These are phyloP conservation scores for Hypocryptadius cinnamomeus DNA, from an alignment of 2,113 vertebrate species.

Conservation along the genomic window DNA sequence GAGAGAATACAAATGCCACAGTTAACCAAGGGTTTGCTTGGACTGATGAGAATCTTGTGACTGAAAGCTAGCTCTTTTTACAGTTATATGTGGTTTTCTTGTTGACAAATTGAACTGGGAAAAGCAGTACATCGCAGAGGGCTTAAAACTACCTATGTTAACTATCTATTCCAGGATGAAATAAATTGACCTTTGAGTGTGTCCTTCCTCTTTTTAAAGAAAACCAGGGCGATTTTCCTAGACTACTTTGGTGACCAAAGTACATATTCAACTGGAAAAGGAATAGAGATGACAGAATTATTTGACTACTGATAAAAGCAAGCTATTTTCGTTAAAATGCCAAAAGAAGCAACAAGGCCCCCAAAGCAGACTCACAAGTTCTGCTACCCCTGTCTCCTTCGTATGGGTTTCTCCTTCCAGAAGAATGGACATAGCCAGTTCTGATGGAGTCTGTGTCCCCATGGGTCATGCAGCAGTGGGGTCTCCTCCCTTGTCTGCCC, in stretches of 20 bases:
- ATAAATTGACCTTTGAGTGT: neutral
- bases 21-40: neutral
- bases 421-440: neutral
- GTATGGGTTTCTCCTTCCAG: neutral
- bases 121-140: neutral
- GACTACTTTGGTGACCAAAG: neutral
- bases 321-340: neutral
- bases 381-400: neutral
- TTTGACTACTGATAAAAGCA: neutral
- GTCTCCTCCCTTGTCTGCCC: too few species aligned
- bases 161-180: neutral
- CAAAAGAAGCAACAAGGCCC: neutral
- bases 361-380: neutral
- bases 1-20: neutral
- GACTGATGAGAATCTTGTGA: neutral
- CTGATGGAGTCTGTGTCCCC: neutral
- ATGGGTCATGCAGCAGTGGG: neutral
- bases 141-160: neutral
- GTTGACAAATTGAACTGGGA: neutral
- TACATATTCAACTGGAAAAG: neutral
- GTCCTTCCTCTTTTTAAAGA: neutral
- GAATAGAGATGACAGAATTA: neutral
- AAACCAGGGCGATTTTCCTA: neutral
- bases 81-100: neutral
- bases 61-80: neutral